Evolutionary conservation across 2,888 invertebrate species (phyloP), one percentile per base, ranked within the genome.

Genomic region (Blastobasis lacticolella): DNA sequence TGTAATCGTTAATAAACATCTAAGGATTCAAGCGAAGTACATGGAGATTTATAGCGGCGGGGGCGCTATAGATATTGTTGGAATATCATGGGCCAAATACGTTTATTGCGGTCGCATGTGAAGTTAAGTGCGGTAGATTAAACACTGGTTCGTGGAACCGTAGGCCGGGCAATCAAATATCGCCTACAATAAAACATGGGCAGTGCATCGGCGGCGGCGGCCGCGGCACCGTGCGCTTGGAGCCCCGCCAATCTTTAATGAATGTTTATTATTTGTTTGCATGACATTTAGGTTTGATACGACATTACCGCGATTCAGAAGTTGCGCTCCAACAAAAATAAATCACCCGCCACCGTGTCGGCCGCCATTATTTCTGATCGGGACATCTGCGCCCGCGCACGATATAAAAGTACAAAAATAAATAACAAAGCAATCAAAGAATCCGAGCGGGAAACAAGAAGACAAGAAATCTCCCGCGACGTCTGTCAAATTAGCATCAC

Each of bases 401-500:
- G 61, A 64, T 64, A 64, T 63, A 63, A 64, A 59, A 67, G 60
- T 54, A 56, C 55, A 57, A 66, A 72, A 71, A 76, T 67, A 69
- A 77, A 79, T 68, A 76, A 80, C 75, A 78, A 84, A 79, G 73
- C 71, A 76, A 85, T 85, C 81, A 83, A 81, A 82, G 73, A 75
- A 76, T 76, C 64, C 69, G 75, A 67, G 64, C 70, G 72, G 69
- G 74, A 75, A 75, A 79, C 78, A 80, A 82, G 76, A 77, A 76
- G 71, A 79, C 73, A 74, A 67, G 73, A 79, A 81, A 80, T 86
- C 86, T 85, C 87, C 87, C 87, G 85, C 87, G 85, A 85, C 88
- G 88, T 81, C 83, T 87, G 88, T 88, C 88, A 87, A 86, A 87
- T 87, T 87, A 87, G 82, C 85, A 86, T 84, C 86, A 81, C 77